Evolutionary conservation across 1,140 invertebrate genomes (phyloP).

Genomic region (Drosophila nebulosa): DNA sequence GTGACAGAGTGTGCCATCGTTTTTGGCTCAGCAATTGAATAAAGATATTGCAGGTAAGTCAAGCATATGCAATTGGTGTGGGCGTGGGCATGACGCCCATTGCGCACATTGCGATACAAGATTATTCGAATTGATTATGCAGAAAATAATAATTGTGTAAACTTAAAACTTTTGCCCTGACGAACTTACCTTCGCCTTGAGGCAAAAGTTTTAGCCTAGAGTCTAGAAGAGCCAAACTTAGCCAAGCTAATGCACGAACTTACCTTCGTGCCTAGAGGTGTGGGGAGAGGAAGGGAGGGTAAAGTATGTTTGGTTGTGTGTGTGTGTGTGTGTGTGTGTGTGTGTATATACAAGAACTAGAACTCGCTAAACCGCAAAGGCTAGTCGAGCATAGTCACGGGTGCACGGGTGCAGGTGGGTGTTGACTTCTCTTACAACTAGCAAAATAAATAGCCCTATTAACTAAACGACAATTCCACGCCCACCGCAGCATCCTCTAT

Average conservation of each 20-base stretch:
- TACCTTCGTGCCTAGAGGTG: slow-evolving; percentile 68
- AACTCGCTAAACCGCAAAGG: slow-evolving; percentile 54
- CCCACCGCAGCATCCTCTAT: slow-evolving; percentile 81
- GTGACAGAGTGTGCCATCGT: slow-evolving; percentile 17
- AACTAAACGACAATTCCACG: slow-evolving; percentile 23
- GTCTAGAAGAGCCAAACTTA: slow-evolving; percentile 32
- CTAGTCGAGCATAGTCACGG: slow-evolving; percentile 62
- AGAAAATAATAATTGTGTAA: slow-evolving; percentile 16
- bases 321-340: slow-evolving; percentile 32
- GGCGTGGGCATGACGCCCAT: slow-evolving; percentile 20
- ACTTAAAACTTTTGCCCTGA: slow-evolving; percentile 63
- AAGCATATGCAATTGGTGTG: slow-evolving; percentile 46
- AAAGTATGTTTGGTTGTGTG: background rate
- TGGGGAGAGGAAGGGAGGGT: background rate
- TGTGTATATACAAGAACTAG: slow-evolving; percentile 56
- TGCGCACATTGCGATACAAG: slow-evolving; percentile 48
- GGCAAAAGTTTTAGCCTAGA: slow-evolving; percentile 49
- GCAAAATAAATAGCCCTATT: slow-evolving; percentile 55
- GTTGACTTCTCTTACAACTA: slow-evolving; percentile 48
- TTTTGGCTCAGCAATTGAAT: slow-evolving; percentile 60
- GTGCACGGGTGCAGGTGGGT: slow-evolving; percentile 9
- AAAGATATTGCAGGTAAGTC: slow-evolving; percentile 73
- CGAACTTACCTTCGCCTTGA: slow-evolving; percentile 71
- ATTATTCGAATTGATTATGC: slow-evolving; percentile 53
- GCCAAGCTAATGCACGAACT: slow-evolving; percentile 66